Base-by-base conservation (phyloP, 2,888 invertebrate species). In the Macroteleia sp. region DNA sequence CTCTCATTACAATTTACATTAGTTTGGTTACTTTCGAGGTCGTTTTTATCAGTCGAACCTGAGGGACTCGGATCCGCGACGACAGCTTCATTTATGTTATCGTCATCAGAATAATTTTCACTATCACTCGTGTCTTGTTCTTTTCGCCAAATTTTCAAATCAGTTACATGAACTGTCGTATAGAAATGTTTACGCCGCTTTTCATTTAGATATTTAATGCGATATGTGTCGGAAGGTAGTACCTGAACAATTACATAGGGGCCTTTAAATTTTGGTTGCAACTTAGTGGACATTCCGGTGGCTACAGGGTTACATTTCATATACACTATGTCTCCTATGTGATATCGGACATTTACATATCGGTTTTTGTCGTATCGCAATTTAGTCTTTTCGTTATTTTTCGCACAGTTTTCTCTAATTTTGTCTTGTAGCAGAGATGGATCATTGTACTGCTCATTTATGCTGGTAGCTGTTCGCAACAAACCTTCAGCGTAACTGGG, bases 271-370 rank as follows among this genome's bases (percentile, higher is more conserved):
- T 66, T 66, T 0, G 12, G 2, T 32, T 54, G 52, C 4, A 66
- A 22, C 14, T 66, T 66, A 1, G 64, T 66, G 1, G 52, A 66
- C n/a, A 42, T 22, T 52, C 52, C 52, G 17, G 42, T 66, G 10
- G 30, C 16, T n/a, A 44, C 20, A 16, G 9, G 9, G 32, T 12
- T 0, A 30, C 20, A 6, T 42, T 42, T 52, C 39, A 42, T 42
- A 25, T 42, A 54, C 17, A 66, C 52, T 16, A 66, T 66, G 8
- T 73, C 64, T 1, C 41, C 71, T 2, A 50, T 9, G 9, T 48
- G 16, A 12, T 16, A 64, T n/a, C 42, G 34, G 0, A 44, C 41
- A 10, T 56, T 36, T 9, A 41, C 4, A 19, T 39, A 22, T 17
- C 36, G 17, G 42, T 59, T 70, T 32, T 25, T 20, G 12, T 70